A percentile compares a stretch with the other conserved stretches of the same genome.
Evolutionary conservation across 2,888 invertebrate species (phyloP).

Genomic region (Mesochorus sp.): DNA sequence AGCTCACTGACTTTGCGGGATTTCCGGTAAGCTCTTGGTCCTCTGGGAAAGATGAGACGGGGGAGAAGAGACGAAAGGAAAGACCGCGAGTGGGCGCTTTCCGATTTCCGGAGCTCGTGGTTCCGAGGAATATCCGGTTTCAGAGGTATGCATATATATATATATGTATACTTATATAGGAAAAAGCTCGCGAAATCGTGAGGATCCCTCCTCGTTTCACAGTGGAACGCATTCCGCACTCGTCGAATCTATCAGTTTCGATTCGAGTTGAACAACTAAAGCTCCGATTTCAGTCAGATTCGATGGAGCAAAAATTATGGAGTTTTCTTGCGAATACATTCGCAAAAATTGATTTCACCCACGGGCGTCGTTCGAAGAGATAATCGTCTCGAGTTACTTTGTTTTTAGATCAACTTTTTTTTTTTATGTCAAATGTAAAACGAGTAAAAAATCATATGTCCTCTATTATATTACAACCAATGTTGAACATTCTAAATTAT

Average conservation of each 20-base stretch:
- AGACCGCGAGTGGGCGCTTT: slow-evolving; percentile 48
- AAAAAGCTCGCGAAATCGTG: slow-evolving; percentile 4
- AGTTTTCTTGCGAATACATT: background rate
- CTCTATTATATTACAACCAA: too few species aligned
- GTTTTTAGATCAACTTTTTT: too few species aligned
- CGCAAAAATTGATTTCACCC: background rate
- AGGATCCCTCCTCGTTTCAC: slow-evolving; percentile 39
- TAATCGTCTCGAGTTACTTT: background rate
- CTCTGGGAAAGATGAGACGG: slow-evolving; percentile 14
- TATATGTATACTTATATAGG: background rate
- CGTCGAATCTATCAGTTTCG: slow-evolving; percentile 1
- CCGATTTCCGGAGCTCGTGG: slow-evolving; percentile 59
- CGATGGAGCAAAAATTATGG: background rate
- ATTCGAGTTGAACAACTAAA: slow-evolving; percentile 3
- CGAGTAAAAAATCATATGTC: too few species aligned
- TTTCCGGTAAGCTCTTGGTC: slow-evolving; percentile 63
- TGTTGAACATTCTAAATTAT: too few species aligned
- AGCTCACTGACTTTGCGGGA: slow-evolving; percentile 65
- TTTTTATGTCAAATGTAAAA: too few species aligned
- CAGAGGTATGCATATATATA: background rate
- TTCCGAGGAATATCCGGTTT: slow-evolving; percentile 60
- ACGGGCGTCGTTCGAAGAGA: background rate
- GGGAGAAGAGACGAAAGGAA: background rate
- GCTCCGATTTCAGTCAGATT: slow-evolving; percentile 11
- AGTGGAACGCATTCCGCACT: slow-evolving; percentile 30